Evolutionary conservation across 2,113 vertebrate genomes (phyloP).

Genomic region (Neopipo cinnamomea): DNA sequence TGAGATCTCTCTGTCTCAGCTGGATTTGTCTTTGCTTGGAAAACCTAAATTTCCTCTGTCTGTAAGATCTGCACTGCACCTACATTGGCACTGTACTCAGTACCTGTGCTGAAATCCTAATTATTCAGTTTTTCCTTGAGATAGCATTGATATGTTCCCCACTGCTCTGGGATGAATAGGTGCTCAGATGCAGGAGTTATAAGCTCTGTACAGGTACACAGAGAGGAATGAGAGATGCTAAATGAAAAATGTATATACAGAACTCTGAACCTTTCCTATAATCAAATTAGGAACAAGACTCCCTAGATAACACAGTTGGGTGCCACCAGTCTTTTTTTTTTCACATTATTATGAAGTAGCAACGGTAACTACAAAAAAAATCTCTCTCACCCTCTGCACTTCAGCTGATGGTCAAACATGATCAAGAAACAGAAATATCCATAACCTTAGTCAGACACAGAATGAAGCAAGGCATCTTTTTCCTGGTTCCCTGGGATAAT

Average conservation of each 20-base stretch:
- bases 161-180: neutral
- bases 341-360: neutral
- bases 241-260: neutral
- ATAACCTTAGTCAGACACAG: neutral
- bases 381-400: neutral
- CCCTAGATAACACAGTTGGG: neutral
- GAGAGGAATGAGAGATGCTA: neutral
- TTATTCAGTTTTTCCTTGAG: rapidly evolving
- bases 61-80: neutral
- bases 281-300: neutral
- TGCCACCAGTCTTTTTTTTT: neutral
- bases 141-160: neutral
- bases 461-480: neutral
- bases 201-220: neutral
- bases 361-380: neutral
- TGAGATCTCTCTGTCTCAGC: neutral
- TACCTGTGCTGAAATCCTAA: neutral
- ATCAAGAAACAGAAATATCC: neutral
- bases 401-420: neutral
- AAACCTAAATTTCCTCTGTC: neutral
- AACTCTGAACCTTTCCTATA: neutral
- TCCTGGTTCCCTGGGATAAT: neutral
- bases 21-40: neutral
- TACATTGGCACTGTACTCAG: neutral
- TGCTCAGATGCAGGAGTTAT: neutral